phyloP scores from a whole-genome alignment of 2,797 vertebrate species.

The Gallinago stenura region DNA sequence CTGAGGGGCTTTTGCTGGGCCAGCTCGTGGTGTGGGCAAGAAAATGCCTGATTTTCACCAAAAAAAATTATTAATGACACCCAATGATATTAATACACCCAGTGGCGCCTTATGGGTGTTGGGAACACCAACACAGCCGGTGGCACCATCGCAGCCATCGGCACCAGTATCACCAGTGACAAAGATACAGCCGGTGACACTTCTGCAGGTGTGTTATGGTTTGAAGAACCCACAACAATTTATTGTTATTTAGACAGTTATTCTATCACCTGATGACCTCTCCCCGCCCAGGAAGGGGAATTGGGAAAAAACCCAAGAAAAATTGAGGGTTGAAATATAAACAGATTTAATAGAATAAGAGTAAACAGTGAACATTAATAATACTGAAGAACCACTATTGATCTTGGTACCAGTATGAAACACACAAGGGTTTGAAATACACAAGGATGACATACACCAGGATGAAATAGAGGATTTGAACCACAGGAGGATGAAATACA shows the following conservation, averaged over 20 bases:
- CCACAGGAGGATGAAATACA: too few relatives aligned
- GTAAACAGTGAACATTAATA: neutral
- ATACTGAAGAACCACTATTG: neutral
- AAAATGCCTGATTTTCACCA: neutral
- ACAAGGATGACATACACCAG: too few relatives aligned
- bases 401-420: neutral
- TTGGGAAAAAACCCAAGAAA: neutral
- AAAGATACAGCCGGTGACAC: neutral
- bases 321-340: neutral
- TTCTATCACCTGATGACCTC: neutral
- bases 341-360: neutral
- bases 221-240: neutral
- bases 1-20: rapidly evolving
- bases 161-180: neutral
- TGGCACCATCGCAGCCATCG: neutral
- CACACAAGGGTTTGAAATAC: too few relatives aligned
- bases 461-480: too few relatives aligned
- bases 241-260: neutral
- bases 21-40: rapidly evolving
- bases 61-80: neutral
- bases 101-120: neutral
- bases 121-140: neutral
- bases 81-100: neutral
- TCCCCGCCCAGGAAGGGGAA: neutral
- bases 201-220: neutral